Evolutionary conservation across 2,797 vertebrate genomes (phyloP), one percentile per base, ranked within the genome.

Genomic region (Channa striata): DNA sequence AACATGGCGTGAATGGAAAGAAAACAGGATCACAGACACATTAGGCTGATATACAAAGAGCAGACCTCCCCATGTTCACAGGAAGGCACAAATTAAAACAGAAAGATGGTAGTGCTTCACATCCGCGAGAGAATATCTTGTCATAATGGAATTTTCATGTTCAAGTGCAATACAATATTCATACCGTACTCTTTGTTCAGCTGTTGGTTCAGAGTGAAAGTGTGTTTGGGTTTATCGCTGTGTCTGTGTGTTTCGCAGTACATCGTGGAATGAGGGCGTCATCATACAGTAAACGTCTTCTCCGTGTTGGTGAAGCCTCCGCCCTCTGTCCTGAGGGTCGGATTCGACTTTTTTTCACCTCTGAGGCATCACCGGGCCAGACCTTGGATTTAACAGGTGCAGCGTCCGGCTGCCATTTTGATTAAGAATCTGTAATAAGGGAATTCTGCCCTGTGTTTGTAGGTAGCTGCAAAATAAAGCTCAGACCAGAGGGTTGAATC

Each of bases 1-100:
- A 89, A 93, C 68, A 84, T 91, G 92, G 65, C 88, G 86, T 90
- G 89, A 71, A 91, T 89, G 89, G 79, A 89, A 81, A 85, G 75
- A 61, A 87, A 91, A 85, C 81, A 85, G 84, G 83, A 76, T 82
- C 86, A 89, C 83, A 87, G 81, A 88, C 75, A 86, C 80, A 75
- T 77, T 78, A 74, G 87, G 78, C 78, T 59, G 81, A 87, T 71
- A 83, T 19, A 86, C 70, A 80, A 82, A 88, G 68, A 72, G 47
- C 67, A 77, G 63, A 68, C 52, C 68, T 16, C 64, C 58, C 63
- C 16, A 3, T 20, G 43, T 6, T 67, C 73, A 73, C 58, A 61
- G 69, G 71, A 75, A 77, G 23, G 37, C 59, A 59, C 68, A 78
- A 57, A 67, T 54, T 4, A 65, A 67, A 70, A 85, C 62, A 77